Base-by-base conservation (phyloP, 2,797 vertebrate genomes). In the Onychomys leucogaster region DNA sequence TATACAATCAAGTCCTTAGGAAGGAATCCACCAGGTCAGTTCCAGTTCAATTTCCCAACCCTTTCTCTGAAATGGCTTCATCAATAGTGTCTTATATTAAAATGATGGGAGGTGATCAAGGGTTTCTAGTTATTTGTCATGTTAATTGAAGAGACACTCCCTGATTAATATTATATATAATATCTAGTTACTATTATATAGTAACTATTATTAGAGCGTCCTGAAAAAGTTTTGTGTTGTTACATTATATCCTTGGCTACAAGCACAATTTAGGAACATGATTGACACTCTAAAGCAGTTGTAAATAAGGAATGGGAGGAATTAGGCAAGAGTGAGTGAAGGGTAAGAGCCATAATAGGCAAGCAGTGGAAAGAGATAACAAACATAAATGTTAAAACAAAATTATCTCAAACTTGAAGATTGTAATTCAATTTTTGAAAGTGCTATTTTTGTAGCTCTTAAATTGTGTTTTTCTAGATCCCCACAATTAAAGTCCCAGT, bases 401-500 rank as follows among this genome's bases (percentile, higher is more conserved):
- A 0, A 59, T 88, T 85, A 73, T 90, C 34, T 75, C 52, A 63
- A 95, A 78, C 16, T 41, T 43, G 46, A 0, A 75, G 11, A 17
- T 14, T 95, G 23, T 21, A 63, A 80, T 89, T 55, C 4, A 57
- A 29, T 29, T 49, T 80, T 82, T 77, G n/a, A 21, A 86, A 91
- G 52, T 65, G n/a, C 27, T 91, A 34, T 92, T 95, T 94, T 94
- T 67, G 21, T 0, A 82, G 1, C 17, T 92, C 34, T 86, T 90
- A 85, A 59, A 89, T 55, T 77, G 19, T 49, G 12, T 49, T 89
- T 21, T 82, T 92, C 78, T 83, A 69, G 11, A 67, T 67, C 4
- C 32, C n/a, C 8, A 81, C 61, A 96, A 97, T 94, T 93, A 94
- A 95, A 81, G 19, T 34, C 46, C 92, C 59, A 95, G 12, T 75